phyloP scores from a whole-genome alignment of 2,888 invertebrate genomes.

The Diplazon laetatorius region DNA sequence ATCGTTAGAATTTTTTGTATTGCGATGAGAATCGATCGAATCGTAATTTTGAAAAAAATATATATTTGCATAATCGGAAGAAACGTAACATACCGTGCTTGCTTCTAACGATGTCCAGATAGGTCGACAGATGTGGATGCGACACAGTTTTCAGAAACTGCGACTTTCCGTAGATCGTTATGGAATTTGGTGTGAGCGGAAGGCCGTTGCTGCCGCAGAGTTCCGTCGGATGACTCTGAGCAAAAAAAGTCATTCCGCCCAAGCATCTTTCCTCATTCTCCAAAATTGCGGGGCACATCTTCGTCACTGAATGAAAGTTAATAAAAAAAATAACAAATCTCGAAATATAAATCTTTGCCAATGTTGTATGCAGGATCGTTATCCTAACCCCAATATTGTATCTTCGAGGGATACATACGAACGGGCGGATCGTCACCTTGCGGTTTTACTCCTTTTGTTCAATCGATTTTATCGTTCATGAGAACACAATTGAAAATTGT shows the following conservation, averaged over 20 bases:
- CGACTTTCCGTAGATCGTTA: constrained; percentile 95
- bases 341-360: no score
- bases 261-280: constrained; percentile 85
- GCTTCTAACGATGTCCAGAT: constrained; percentile 95
- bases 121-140: constrained; percentile 93
- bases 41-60: not conserved
- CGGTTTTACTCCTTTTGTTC: constrained; percentile 10
- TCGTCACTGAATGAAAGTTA: constrained; percentile 32
- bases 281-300: constrained; percentile 81
- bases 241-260: constrained; percentile 96
- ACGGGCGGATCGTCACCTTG: constrained; percentile 1
- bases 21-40: no score
- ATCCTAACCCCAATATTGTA: not conserved
- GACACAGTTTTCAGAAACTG: constrained; percentile 91
- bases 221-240: constrained; percentile 94
- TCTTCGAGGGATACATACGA: not conserved
- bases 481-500: not conserved
- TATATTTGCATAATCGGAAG: constrained; percentile 12
- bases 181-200: constrained; percentile 97
- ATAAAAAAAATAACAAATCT: not conserved
- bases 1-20: no score
- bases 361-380: not conserved
- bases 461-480: constrained; percentile 26
- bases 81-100: constrained; percentile 90
- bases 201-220: constrained; percentile 97